Conservation (phyloP, 2,113 vertebrate genomes). For the Camarhynchus parvulus region DNA sequence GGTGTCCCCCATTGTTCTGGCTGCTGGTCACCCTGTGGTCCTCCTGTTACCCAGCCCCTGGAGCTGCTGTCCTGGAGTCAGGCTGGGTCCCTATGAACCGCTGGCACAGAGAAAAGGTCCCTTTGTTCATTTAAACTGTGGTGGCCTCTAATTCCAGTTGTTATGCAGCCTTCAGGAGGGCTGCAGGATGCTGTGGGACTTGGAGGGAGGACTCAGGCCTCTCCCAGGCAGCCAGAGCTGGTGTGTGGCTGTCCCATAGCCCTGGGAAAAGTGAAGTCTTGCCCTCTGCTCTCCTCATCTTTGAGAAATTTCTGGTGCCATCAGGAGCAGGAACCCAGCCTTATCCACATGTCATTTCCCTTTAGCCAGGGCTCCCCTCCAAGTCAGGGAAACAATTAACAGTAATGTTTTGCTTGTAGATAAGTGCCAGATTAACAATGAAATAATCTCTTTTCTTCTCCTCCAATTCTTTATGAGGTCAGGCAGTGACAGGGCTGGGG, state of each 20-base stretch:
- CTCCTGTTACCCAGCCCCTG: neutral
- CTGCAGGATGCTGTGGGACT: fast-evolving
- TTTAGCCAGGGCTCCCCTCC: neutral
- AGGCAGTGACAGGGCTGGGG: neutral
- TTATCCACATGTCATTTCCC: neutral
- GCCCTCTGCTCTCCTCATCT: neutral
- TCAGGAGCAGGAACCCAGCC: neutral
- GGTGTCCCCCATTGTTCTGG: fast-evolving
- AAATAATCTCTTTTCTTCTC: neutral
- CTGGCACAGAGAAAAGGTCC: neutral
- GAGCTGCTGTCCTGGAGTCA: neutral
- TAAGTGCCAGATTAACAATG: neutral
- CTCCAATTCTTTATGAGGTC: neutral
- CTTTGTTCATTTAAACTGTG: neutral
- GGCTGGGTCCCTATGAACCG: fast-evolving
- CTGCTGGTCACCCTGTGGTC: neutral
- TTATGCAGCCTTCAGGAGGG: neutral
- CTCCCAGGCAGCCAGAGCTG: neutral
- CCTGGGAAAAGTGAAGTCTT: neutral
- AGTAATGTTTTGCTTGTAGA: neutral
- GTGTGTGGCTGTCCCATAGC: fast-evolving
- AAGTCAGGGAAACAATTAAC: neutral
- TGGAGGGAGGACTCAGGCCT: neutral
- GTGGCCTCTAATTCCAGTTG: neutral
- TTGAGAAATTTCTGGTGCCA: fast-evolving